phyloP scores from a whole-genome alignment of 1,140 invertebrate species.

The Tetramorium simillimum region DNA sequence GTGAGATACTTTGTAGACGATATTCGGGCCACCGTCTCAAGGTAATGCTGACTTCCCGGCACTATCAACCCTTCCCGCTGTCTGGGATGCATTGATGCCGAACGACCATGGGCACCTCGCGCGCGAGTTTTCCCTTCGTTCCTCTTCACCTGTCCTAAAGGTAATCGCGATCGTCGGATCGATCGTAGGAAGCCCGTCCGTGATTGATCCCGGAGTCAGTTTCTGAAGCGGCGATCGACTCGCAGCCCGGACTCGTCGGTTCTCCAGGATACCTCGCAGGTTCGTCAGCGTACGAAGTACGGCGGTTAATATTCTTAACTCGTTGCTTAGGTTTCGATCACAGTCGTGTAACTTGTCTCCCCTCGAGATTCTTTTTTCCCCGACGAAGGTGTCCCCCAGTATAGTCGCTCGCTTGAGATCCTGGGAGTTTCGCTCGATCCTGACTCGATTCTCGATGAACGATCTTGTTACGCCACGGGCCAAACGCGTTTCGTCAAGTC shows the following conservation, averaged over 20 bases:
- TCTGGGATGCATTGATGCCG: slow-evolving; percentile 40
- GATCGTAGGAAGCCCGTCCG: neutral
- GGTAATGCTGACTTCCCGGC: slow-evolving; percentile 58
- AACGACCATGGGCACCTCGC: slow-evolving; percentile 7
- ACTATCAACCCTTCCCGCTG: slow-evolving; percentile 66
- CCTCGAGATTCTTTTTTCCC: neutral
- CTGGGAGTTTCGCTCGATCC: neutral
- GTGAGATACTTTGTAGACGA: slow-evolving; percentile 22
- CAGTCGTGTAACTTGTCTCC: slow-evolving; percentile 6
- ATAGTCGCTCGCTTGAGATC: slow-evolving; percentile 2
- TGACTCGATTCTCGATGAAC: neutral
- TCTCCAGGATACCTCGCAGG: neutral
- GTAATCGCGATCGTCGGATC: neutral
- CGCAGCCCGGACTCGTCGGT: neutral
- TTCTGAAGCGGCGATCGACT: neutral
- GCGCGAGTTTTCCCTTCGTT: neutral
- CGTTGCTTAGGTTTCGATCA: slow-evolving; percentile 25
- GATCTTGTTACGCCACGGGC: neutral
- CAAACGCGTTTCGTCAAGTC: neutral
- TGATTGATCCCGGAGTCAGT: neutral
- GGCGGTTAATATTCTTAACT: slow-evolving; percentile 9
- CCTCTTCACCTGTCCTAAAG: slow-evolving; percentile 8
- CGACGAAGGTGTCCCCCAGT: neutral
- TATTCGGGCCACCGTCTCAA: slow-evolving; percentile 56
- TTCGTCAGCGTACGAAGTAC: neutral